Evolutionary conservation across 2,888 invertebrate species (phyloP).

Genomic region (Calephelis perditalis): DNA sequence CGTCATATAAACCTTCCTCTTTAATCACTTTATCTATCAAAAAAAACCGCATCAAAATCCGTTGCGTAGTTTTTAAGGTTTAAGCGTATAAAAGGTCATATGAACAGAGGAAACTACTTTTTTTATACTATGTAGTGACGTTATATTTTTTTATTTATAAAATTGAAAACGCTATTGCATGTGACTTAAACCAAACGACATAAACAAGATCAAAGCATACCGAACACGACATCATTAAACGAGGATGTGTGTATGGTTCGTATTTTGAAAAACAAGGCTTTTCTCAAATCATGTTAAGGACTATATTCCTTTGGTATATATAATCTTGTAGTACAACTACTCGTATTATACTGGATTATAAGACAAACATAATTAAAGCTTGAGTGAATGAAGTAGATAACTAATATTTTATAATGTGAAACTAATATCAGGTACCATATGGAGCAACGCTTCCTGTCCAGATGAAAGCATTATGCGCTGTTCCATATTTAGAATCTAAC

Average conservation of each 20-base stretch:
- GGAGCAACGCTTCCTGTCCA: constrained; percentile 79
- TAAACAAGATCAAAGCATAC: constrained; percentile 57
- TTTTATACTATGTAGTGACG: too few relatives aligned
- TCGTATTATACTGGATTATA: too few relatives aligned
- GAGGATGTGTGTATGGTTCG: constrained; percentile 32
- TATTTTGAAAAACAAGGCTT: constrained; percentile 8
- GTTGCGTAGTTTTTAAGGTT: too few relatives aligned
- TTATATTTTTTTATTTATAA: not conserved
- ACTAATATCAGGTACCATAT: constrained; percentile 62
- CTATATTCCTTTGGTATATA: constrained; percentile 6
- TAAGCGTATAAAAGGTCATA: too few relatives aligned
- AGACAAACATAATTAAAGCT: too few relatives aligned
- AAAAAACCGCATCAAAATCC: too few relatives aligned
- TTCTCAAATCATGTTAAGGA: not conserved
- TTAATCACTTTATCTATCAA: too few relatives aligned
- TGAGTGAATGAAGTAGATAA: too few relatives aligned
- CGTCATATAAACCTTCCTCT: too few relatives aligned
- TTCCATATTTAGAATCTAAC: constrained; percentile 71
- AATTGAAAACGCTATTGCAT: not conserved
- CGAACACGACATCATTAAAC: constrained; percentile 63
- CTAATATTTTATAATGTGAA: too few relatives aligned
- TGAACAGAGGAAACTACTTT: too few relatives aligned
- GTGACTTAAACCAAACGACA: constrained; percentile 37
- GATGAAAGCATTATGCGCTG: constrained; percentile 76
- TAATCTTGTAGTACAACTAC: too few relatives aligned